Base-by-base conservation (phyloP, 1,140 invertebrate genomes). In the Diabrotica undecimpunctata region DNA sequence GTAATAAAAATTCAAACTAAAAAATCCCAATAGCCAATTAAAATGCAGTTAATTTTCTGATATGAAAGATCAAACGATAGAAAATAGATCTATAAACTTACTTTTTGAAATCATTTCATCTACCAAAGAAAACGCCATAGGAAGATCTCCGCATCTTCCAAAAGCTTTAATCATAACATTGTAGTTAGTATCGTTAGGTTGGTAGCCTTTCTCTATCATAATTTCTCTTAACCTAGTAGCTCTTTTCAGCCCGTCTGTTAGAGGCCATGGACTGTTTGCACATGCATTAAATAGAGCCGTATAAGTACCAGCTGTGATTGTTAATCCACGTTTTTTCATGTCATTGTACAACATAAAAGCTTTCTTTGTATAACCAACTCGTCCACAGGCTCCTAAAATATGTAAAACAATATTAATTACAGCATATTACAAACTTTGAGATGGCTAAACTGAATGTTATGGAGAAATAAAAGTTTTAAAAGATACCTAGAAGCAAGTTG, bases 151-250 rank as follows among this genome's bases (percentile, higher is more conserved):
- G 81, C 90, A 91, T 67, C 87, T 80, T 5, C 91, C 92, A 83
- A 92, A 97, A 5, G 93, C 92, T 84, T 95, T 96, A 7, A 97
- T 91, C 87, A 96, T 90, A 5, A 89, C 85, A 84, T 95, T 89
- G 70, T 93, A 96, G 75, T 91, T 92, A 5, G 86, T 86, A 0
- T 86, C 73, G 79, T 94, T 95, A 2, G 90, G 84, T 54, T 84
- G 73, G 68, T 88, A 80, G 6, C 83, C 82, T 72, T 90, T 91
- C 66, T 89, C 83, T 54, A 83, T 75, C 83, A 95, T 89, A 13
- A 87, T 79, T 67, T 86, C 77, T 60, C 87, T 78, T 37, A 96
- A 80, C 66, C 85, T 73, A 37, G 77, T 82, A 0, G 92, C 91
- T 74, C 85, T 79, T 54, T 83, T 80, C 37, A 90, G 76, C 35